Conservation (phyloP, 2,113 vertebrate species). For the Amphilophus citrinellus region DNA sequence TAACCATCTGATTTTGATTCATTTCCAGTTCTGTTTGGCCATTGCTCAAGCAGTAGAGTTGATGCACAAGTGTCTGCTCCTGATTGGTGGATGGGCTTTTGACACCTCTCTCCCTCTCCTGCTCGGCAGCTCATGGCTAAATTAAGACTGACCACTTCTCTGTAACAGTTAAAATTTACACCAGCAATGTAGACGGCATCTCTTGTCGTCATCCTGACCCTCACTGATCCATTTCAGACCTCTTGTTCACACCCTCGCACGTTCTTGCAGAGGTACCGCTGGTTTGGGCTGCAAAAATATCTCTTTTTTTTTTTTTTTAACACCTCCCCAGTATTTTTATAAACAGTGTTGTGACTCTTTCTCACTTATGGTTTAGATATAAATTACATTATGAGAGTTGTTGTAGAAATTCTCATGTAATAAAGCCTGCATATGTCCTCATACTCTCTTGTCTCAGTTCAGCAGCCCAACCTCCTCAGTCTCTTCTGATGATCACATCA, state of each 20-base stretch:
- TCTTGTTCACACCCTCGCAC: conserved; percentile 28
- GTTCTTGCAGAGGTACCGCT: not conserved
- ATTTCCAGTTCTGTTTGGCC: conserved; percentile 9
- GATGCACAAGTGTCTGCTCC: conserved; percentile 60
- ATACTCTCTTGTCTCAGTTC: conserved; percentile 52
- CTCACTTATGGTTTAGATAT: not conserved
- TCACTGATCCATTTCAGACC: not conserved
- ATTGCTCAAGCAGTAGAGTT: conserved; percentile 17
- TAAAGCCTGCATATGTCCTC: not conserved
- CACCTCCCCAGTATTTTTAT: too few species aligned
- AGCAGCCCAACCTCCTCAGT: conserved; percentile 91
- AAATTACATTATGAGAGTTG: not conserved
- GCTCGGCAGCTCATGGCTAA: conserved; percentile 51
- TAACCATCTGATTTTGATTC: conserved; percentile 1
- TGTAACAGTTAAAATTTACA: conserved; percentile 27
- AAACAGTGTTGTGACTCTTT: conserved; percentile 26
- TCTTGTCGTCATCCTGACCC: not conserved
- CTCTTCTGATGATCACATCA: conserved; percentile 90
- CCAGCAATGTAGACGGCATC: conserved; percentile 32
- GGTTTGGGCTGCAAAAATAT: not conserved
- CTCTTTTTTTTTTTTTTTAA: too few species aligned
- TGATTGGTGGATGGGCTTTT: conserved; percentile 56
- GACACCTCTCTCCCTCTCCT: not conserved
- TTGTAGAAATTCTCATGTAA: not conserved
- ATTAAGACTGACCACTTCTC: conserved; percentile 48